Conservation (phyloP, 2,888 invertebrate species). For the Tortricodes alternella region DNA sequence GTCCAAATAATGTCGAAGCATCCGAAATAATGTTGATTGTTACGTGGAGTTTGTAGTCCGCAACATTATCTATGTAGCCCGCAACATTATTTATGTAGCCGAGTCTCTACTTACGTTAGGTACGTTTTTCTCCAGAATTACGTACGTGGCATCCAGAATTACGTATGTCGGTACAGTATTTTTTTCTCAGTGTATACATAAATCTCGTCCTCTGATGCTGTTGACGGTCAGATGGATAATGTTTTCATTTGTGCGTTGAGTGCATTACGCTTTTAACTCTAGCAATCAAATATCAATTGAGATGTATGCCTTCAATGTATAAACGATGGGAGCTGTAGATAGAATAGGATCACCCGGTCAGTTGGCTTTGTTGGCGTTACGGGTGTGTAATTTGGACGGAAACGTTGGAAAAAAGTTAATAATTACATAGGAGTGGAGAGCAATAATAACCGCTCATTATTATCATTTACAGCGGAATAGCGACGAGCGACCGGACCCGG, state of each 20-base stretch:
- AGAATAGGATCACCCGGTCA: not conserved
- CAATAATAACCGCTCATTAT: constrained; percentile 72
- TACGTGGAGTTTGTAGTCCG: too few species aligned
- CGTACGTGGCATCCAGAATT: too few species aligned
- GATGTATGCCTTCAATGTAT: constrained; percentile 1
- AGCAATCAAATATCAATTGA: too few species aligned
- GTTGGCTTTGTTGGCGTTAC: constrained; percentile 36
- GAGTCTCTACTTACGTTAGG: too few species aligned
- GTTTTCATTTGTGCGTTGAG: not conserved
- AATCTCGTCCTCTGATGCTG: not conserved
- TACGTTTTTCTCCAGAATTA: too few species aligned
- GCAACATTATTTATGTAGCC: too few species aligned
- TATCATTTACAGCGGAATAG: constrained; percentile 56
- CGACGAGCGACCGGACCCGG: constrained; percentile 45
- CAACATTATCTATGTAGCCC: too few species aligned
- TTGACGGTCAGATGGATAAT: not conserved
- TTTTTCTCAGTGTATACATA: too few species aligned
- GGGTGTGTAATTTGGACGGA: constrained; percentile 63
- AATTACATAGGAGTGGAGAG: constrained; percentile 67
- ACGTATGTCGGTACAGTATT: too few species aligned
- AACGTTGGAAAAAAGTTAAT: constrained; percentile 67
- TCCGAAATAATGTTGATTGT: too few species aligned
- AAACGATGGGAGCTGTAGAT: not conserved
- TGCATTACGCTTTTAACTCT: constrained; percentile 1
- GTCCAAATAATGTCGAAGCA: too few species aligned